phyloP scores from a whole-genome alignment of 2,888 invertebrate species.

The Chouioia cunea region DNA sequence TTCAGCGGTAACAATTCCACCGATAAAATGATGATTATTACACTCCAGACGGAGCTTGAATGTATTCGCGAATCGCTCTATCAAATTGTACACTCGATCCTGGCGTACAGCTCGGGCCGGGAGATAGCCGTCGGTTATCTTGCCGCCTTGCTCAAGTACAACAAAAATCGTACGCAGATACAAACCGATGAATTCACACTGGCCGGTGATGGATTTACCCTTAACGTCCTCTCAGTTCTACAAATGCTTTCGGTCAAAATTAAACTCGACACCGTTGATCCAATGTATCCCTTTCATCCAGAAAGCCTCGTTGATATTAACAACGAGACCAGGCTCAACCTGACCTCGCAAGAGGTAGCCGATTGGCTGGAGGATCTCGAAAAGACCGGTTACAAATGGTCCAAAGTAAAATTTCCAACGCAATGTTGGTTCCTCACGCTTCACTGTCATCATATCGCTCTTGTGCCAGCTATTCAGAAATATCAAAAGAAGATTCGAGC shows the following conservation, averaged over 20 bases:
- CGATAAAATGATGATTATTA: constrained; percentile 78
- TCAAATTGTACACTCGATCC: constrained; percentile 84
- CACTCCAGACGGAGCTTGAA: constrained; percentile 84
- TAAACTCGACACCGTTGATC: constrained; percentile 90
- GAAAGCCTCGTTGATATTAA: constrained; percentile 79
- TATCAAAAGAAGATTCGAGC: constrained; percentile 82
- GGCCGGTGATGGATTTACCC: constrained; percentile 95
- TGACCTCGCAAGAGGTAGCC: constrained; percentile 84
- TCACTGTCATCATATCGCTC: constrained; percentile 92
- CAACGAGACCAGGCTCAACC: constrained; percentile 86
- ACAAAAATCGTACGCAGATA: constrained; percentile 90
- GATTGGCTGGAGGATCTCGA: constrained; percentile 80
- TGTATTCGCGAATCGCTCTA: constrained; percentile 82
- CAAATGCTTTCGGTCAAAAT: constrained; percentile 92
- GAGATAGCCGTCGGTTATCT: constrained; percentile 85
- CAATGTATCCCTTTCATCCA: constrained; percentile 89
- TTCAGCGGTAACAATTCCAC: constrained; percentile 73
- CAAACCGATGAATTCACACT: constrained; percentile 89
- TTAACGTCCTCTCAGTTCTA: constrained; percentile 91
- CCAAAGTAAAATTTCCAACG: constrained; percentile 91
- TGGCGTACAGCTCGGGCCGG: constrained; percentile 85
- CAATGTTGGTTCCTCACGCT: constrained; percentile 97
- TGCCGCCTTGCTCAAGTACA: constrained; percentile 80
- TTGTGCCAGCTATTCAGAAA: constrained; percentile 90
- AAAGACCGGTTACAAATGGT: constrained; percentile 75